phyloP scores from a whole-genome alignment of 2,113 vertebrate genomes.

The Galemys pyrenaicus region DNA sequence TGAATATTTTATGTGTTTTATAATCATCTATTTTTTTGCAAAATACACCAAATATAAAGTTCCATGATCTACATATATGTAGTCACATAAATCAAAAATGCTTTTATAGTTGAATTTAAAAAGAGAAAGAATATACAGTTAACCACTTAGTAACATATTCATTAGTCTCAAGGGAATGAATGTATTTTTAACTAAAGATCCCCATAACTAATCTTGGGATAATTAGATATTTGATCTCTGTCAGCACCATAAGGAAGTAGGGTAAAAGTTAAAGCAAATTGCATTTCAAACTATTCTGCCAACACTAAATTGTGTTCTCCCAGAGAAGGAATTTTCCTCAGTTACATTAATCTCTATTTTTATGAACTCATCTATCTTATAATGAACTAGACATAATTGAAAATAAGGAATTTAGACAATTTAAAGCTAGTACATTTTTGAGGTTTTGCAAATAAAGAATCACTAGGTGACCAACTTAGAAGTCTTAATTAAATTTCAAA shows the following conservation, averaged over 20 bases:
- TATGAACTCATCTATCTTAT: constrained; percentile 2
- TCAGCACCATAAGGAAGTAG: neutral
- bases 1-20: neutral
- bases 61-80: neutral
- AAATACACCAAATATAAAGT: neutral
- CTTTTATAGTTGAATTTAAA: constrained; percentile 37
- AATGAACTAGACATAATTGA: neutral
- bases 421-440: constrained; percentile 18
- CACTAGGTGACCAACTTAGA: neutral
- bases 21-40: neutral
- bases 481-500: neutral
- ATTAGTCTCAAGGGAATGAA: constrained; percentile 9
- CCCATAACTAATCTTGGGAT: neutral
- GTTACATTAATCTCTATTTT: constrained; percentile 34
- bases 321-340: constrained; percentile 56
- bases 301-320: neutral
- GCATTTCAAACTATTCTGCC: neutral
- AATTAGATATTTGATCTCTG: constrained; percentile 18
- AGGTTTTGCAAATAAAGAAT: neutral
- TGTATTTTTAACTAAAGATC: constrained; percentile 21
- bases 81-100: neutral
- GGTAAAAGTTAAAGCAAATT: constrained; percentile 39
- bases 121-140: neutral
- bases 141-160: neutral
- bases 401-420: constrained; percentile 45